phyloP scores from a whole-genome alignment of 2,113 vertebrate genomes.

The Chionomys nivalis region DNA sequence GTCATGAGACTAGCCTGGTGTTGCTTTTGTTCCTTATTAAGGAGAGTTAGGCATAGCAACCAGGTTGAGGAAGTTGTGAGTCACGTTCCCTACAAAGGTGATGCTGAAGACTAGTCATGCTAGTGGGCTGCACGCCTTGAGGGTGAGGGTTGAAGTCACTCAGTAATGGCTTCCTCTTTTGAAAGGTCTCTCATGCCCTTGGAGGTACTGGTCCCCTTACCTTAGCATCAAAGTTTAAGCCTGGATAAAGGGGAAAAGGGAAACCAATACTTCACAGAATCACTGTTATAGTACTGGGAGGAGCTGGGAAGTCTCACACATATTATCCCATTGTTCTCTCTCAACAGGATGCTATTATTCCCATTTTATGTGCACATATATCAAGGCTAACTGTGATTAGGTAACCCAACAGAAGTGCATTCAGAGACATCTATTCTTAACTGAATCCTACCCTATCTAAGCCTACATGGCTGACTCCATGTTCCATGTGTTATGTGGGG shows the following conservation, averaged over 20 bases:
- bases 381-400: neutral
- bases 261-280: neutral
- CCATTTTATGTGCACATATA: neutral
- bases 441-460: neutral
- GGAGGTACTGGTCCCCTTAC: neutral
- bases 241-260: neutral
- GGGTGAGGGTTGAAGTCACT: neutral
- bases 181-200: neutral
- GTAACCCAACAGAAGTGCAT: neutral
- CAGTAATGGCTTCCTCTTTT: neutral
- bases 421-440: neutral
- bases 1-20: neutral
- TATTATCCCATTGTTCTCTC: neutral
- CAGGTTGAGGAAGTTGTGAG: neutral
- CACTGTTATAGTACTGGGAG: neutral
- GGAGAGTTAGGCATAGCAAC: neutral
- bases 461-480: neutral
- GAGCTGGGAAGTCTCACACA: neutral
- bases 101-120: neutral
- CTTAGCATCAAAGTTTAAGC: neutral
- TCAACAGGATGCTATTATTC: neutral
- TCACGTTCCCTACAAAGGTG: neutral
- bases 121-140: neutral
- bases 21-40: too few species aligned
- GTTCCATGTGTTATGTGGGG: neutral